phyloP scores from a whole-genome alignment of 2,888 invertebrate species.

The Liopterus haemorrhoidalis region DNA sequence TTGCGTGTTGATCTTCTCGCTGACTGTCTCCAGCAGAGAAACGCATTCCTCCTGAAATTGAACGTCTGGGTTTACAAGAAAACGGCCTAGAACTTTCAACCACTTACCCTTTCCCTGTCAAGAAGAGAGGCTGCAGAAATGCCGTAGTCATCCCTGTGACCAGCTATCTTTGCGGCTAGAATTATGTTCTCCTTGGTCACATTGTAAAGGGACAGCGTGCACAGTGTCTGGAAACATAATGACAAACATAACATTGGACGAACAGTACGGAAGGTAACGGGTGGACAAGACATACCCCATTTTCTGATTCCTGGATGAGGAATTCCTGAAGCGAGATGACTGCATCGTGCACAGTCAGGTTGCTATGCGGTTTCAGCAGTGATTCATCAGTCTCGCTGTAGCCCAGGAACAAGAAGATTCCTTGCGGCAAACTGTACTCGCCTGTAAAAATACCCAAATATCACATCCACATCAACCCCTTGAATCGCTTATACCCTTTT shows the following conservation, averaged over 20 bases:
- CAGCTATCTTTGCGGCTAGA: slow-evolving; percentile 70
- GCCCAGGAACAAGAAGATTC: slow-evolving; percentile 81
- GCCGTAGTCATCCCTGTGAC: slow-evolving; percentile 56
- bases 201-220: slow-evolving; percentile 77
- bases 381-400: slow-evolving; percentile 87
- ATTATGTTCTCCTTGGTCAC: slow-evolving; percentile 84
- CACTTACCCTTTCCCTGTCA: slow-evolving; percentile 64
- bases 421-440: slow-evolving; percentile 72
- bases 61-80: slow-evolving; percentile 16
- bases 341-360: slow-evolving; percentile 77
- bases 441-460: slow-evolving; percentile 45
- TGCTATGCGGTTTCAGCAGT: slow-evolving; percentile 69
- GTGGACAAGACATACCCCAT: slow-evolving; percentile 52
- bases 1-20: slow-evolving; percentile 77
- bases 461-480: background rate
- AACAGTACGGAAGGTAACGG: background rate
- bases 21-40: slow-evolving; percentile 71
- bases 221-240: slow-evolving; percentile 64
- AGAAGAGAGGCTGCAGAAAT: slow-evolving; percentile 61
- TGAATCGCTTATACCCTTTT: no score
- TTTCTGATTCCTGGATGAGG: slow-evolving; percentile 64
- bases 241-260: slow-evolving; percentile 1
- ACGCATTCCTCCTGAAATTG: slow-evolving; percentile 75
- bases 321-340: slow-evolving; percentile 76
- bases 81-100: background rate